Evolutionary conservation across 2,888 invertebrate genomes (phyloP).

Genomic region (Lasius platythorax): DNA sequence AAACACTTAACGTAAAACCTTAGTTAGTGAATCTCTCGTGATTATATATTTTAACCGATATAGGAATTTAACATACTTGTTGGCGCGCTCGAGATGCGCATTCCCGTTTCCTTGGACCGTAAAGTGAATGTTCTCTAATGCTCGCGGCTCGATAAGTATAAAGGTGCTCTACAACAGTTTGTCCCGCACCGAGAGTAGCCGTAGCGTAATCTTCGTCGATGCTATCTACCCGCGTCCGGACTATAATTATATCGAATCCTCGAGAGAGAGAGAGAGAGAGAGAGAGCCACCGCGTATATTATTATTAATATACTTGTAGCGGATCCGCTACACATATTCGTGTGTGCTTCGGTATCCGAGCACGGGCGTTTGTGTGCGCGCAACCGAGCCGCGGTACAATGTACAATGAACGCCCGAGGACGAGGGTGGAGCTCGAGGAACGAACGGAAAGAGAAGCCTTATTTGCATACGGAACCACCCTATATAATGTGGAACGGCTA

Average conservation of each 20-base stretch:
- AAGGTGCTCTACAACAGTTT: constrained; percentile 69
- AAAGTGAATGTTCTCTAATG: constrained; percentile 57
- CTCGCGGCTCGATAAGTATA: constrained; percentile 67
- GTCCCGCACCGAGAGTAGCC: constrained; percentile 69
- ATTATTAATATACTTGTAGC: constrained; percentile 79
- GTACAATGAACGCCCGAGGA: constrained; percentile 84
- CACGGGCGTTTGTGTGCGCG: neutral
- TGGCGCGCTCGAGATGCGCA: neutral
- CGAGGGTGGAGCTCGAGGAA: constrained; percentile 82
- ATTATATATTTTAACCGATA: neutral
- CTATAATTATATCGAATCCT: constrained; percentile 83
- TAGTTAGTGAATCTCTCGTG: neutral
- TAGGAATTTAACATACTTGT: neutral
- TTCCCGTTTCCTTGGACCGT: constrained; percentile 41
- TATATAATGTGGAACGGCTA: constrained; percentile 77
- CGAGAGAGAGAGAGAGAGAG: constrained; percentile 27
- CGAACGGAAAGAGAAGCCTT: constrained; percentile 73
- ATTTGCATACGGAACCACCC: constrained; percentile 83
- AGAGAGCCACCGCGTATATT: constrained; percentile 78
- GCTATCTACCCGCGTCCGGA: constrained; percentile 74
- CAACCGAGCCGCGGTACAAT: constrained; percentile 35
- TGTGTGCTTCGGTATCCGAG: constrained; percentile 64
- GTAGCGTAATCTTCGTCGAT: constrained; percentile 75
- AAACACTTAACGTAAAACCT: neutral
- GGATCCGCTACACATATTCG: constrained; percentile 56